Evolutionary conservation across 2,888 invertebrate genomes (phyloP).

Genomic region (Steinernema scapterisci): DNA sequence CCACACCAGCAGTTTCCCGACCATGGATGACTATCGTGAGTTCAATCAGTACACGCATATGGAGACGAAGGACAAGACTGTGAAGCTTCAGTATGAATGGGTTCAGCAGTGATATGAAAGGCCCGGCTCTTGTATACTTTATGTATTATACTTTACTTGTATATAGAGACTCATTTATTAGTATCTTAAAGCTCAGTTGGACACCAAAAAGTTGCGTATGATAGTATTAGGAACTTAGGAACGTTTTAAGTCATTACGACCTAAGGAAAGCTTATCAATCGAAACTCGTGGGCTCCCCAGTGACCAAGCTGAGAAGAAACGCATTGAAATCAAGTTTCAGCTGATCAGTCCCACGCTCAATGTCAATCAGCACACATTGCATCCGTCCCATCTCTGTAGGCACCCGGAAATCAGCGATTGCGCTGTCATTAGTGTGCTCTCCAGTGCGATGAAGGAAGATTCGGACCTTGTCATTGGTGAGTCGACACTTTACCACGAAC

Average conservation of each 20-base stretch:
- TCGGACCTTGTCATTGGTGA: constrained; percentile 42
- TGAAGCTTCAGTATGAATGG: neutral
- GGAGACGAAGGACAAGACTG: constrained; percentile 48
- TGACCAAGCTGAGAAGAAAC: constrained; percentile 46
- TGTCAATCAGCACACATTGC: constrained; percentile 37
- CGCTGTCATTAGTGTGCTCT: constrained; percentile 69
- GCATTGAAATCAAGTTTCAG: constrained; percentile 49
- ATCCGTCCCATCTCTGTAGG: constrained; percentile 49
- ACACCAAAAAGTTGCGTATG: no score
- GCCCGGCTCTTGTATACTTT: no score
- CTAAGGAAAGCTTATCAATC: no score
- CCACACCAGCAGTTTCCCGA: constrained; percentile 10
- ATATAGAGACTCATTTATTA: no score
- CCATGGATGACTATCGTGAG: neutral
- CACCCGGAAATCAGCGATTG: constrained; percentile 55
- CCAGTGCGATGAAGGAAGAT: constrained; percentile 45
- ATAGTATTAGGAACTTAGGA: no score
- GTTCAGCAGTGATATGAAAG: neutral
- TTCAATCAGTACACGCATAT: constrained; percentile 44
- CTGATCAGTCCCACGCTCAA: constrained; percentile 50
- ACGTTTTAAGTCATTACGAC: no score
- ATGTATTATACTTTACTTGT: no score
- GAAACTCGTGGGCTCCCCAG: no score
- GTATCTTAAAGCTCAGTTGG: no score
- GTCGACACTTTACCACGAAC: constrained; percentile 49